Evolutionary conservation across 2,888 invertebrate genomes (phyloP), one percentile per base, ranked within the genome.

Genomic region (Minunthozetes semirufus): DNA sequence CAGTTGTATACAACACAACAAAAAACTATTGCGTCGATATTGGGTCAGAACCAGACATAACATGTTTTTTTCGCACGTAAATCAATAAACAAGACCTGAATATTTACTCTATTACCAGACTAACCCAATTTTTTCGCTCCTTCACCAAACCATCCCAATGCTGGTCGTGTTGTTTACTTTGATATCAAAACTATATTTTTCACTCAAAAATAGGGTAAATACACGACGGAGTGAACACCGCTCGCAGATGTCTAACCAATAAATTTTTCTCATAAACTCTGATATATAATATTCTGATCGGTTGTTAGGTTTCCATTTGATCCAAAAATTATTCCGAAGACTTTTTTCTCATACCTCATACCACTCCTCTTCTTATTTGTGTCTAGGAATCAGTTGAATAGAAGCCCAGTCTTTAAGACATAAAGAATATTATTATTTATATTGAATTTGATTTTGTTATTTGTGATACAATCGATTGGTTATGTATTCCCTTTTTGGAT

Each of bases 1-100:
- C 70, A 48, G 33, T 22, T 29, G 17, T 15, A 66, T 42, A 66
- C 59, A 66, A 27, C 27, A 38, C 33, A 66, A 66, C 63, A 66
- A 66, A 61, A 68, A 68, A 38, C 17, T 6, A 33, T 70, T 70
- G 70, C 70, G 25, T 48, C 19, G 70, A 48, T 48, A 70, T 70
- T 70, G 70, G 48, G 48, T 70, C 48, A 70, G 42, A 70, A 9
- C 46, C 70, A 70, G 70, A 70, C 70, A 70, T 70, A 70, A 70
- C 70, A 70, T 70, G 70, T 70, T 70, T 70, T 68, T 70, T 70
- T 66, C 38, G 38, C 38, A 66, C 70, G 70, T 48, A 70, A 70
- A 70, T 70, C 70, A 70, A 70, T 70, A 70, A 70, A 70, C 70
- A 70, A 70, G 70, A 70, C 70, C 70, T 48, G 70, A 13, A 66